Percentiles rank a stretch among this genome's conserved stretches.
These are phyloP conservation scores for Hormiphora californensis DNA, from an alignment of 37 sponge, comb jelly and placozoan species.

Conservation along the genomic window DNA sequence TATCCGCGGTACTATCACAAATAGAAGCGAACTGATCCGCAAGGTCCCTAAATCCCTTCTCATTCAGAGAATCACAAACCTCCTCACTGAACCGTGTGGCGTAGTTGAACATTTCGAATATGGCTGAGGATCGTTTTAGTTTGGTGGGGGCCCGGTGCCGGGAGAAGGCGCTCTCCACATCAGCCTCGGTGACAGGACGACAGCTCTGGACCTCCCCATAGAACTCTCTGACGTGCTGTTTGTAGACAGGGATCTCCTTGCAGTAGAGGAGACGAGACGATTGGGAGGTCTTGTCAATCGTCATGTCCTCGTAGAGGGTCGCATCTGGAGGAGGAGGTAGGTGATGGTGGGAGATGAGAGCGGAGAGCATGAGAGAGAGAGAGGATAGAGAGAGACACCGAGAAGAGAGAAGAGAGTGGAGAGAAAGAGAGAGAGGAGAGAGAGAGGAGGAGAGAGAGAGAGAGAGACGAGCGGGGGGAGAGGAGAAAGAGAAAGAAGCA, in stretches of 20 bases:
- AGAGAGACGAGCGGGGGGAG: no score
- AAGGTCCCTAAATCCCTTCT: constrained; percentile 27
- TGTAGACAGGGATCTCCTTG: constrained; percentile 88
- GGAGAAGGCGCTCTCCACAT: constrained; percentile 19
- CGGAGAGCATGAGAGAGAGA: no score
- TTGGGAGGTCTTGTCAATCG: constrained; percentile 43
- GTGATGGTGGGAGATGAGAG: no score
- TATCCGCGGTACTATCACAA: no score
- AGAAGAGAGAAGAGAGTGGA: no score
- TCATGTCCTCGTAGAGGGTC: constrained; percentile 51
- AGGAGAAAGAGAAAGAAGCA: no score
- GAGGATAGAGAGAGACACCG: no score
- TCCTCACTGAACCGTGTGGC: constrained; percentile 41
- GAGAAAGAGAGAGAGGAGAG: no score
- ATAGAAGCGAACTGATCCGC: constrained; percentile 21
- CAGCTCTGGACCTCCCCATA: constrained; percentile 60
- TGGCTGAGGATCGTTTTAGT: background rate
- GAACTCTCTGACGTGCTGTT: constrained; percentile 66
- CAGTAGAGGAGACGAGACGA: constrained; percentile 73
- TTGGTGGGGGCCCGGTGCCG: background rate
- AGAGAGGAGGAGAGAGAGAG: no score
- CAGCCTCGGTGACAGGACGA: constrained; percentile 13
- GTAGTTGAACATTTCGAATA: constrained; percentile 46
- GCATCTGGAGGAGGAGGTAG: no score
- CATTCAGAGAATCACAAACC: constrained; percentile 1